phyloP scores from a whole-genome alignment of 2,113 vertebrate species.

The Pelecanus crispus region DNA sequence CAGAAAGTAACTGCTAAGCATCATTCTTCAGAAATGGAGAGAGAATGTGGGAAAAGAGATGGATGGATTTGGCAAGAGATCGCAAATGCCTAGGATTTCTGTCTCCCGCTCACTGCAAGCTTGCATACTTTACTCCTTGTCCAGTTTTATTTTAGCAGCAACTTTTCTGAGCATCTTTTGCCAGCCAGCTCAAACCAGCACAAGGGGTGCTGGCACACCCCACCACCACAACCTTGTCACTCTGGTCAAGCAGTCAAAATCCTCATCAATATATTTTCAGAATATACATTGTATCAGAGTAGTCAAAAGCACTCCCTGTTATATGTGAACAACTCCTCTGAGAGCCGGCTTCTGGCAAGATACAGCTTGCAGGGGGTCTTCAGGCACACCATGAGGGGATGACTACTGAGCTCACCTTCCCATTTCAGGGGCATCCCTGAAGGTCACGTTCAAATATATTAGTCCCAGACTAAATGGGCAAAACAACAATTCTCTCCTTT shows the following conservation, averaged over 20 bases:
- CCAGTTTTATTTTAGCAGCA: conserved; percentile 22
- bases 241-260: neutral
- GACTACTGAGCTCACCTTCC: neutral
- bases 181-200: neutral
- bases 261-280: neutral
- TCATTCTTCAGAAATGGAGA: neutral
- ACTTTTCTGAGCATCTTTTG: neutral
- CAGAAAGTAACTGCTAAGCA: conserved; percentile 17
- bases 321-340: neutral
- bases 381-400: neutral
- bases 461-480: neutral
- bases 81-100: neutral
- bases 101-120: neutral
- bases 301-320: neutral
- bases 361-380: neutral
- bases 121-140: neutral
- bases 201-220: neutral
- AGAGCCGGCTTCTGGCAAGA: neutral
- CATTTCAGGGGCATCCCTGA: neutral
- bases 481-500: neutral
- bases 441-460: neutral
- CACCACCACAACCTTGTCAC: neutral
- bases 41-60: conserved; percentile 34
- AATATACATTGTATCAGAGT: rapidly evolving
- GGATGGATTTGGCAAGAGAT: conserved; percentile 35